Evolutionary conservation across 92 coral and sea anemone species (phyloP).

Genomic region (Phenganax subtilis): DNA sequence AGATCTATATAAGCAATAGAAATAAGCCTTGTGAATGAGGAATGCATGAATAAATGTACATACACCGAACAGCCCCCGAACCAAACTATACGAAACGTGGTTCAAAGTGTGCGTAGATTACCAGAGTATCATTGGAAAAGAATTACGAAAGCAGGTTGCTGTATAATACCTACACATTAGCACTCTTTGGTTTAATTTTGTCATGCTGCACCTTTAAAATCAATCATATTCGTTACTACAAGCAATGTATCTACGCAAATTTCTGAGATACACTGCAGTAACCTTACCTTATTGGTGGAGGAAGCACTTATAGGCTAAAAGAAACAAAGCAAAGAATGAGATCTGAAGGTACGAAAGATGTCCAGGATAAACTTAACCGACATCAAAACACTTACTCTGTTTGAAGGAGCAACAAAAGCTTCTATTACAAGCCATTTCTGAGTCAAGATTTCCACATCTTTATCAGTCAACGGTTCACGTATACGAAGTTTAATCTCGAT

Average conservation of each 20-base stretch:
- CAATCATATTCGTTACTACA: background rate
- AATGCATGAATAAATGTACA: background rate
- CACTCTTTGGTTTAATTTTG: background rate
- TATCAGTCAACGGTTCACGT: conserved; percentile 84
- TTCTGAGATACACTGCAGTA: background rate
- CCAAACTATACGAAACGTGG: background rate
- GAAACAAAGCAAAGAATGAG: background rate
- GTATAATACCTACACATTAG: conserved; percentile 19
- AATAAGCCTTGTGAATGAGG: background rate
- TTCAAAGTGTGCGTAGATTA: background rate
- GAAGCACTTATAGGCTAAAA: conserved; percentile 34
- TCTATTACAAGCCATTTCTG: conserved; percentile 98
- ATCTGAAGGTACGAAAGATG: background rate
- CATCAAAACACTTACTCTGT: conserved; percentile 10
- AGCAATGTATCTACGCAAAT: background rate
- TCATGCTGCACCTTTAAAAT: background rate
- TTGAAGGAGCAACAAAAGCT: conserved; percentile 36
- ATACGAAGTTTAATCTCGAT: conserved; percentile 66
- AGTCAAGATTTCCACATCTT: conserved; percentile 85
- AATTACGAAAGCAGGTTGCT: background rate
- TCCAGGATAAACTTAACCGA: background rate
- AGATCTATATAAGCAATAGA: conserved; percentile 36
- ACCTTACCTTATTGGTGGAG: conserved; percentile 19
- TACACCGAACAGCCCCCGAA: background rate
- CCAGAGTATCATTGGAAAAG: background rate